Percentiles rank a stretch among this genome's conserved stretches.
These are phyloP conservation scores for Agrotis clavis DNA, from an alignment of 2,888 invertebrate genomes.

Conservation along the genomic window DNA sequence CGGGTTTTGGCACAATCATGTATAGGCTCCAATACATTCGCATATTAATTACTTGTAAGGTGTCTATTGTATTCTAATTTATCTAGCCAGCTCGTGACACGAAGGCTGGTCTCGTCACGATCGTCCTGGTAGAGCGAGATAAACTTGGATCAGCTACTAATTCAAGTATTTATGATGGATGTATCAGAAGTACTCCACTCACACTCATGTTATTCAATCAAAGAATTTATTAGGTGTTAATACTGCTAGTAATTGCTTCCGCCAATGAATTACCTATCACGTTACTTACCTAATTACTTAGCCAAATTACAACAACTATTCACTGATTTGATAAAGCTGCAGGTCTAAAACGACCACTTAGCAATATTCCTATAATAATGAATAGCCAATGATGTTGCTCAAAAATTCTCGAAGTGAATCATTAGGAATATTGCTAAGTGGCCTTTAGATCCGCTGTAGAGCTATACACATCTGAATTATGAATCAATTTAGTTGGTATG, in stretches of 20 bases:
- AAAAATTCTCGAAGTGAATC: no score
- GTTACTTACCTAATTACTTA: slow-evolving; percentile 38
- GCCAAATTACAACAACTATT: slow-evolving; percentile 36
- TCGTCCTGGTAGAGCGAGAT: slow-evolving; percentile 75
- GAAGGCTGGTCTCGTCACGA: slow-evolving; percentile 88
- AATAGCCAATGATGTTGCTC: no score
- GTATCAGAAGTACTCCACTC: slow-evolving; percentile 9
- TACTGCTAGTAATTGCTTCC: slow-evolving; percentile 40
- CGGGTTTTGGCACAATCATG: slow-evolving; percentile 51
- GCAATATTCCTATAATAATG: no score
- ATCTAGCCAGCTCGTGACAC: slow-evolving; percentile 80
- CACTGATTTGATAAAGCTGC: slow-evolving; percentile 16
- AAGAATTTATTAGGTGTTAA: slow-evolving; percentile 39
- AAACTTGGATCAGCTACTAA: slow-evolving; percentile 54
- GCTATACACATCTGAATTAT: not conserved
- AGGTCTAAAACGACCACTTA: no score
- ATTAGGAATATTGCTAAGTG: no score
- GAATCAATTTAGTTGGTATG: slow-evolving; percentile 6
- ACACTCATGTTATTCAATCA: slow-evolving; percentile 39
- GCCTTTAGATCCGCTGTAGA: not conserved
- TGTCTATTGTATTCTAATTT: slow-evolving; percentile 89
- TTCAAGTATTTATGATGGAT: slow-evolving; percentile 38
- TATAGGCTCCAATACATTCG: slow-evolving; percentile 66
- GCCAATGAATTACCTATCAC: slow-evolving; percentile 31
- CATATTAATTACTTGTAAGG: slow-evolving; percentile 86